Evolutionary conservation across 1,140 invertebrate species (phyloP), one percentile per base, ranked within the genome.

Genomic region (Drosophila busckii): DNA sequence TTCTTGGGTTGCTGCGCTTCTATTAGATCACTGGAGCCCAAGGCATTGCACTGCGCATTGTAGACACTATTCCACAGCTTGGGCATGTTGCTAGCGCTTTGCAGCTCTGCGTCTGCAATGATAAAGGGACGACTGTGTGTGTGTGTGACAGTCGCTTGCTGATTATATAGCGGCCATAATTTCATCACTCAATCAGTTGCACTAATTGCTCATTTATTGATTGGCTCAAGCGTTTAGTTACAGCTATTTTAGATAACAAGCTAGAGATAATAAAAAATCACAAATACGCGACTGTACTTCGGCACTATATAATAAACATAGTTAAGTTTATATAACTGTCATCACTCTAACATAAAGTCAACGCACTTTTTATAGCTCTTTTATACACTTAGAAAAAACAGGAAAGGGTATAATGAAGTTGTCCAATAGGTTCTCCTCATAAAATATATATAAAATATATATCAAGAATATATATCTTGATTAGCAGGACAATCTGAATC

Each of bases 201-300:
- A 31, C 73, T 78, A 80, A 78, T 80, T 80, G n/a, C n/a, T n/a
- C n/a, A 68, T 75, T 65, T 80, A 82, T 61, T 73, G 73, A 80
- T 80, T 71, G 52, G 63, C 4, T 37, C 45, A 73, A 80, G 53
- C 58, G 58, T 45, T 65, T 64, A 44, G 16, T 17, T 19, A 25
- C 56, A 59, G 48, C 26, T 22, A 35, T 45, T 68, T 80, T 64
- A 78, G 71, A 78, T 78, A 78, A 64, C 48, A 20, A 38, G 19
- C 7, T 20, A 29, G 42, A 42, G 60, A 56, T 32, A 50, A 58
- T 61, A 66, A 49, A 63, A 8, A 25, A 5, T 10, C 13, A 42
- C 4, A 25, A 5, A 17, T 9, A 16, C 8, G 15, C 12, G n/a
- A 8, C 12, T 5, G 8, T 2, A 31, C 25, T n/a, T 17, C 54